Evolutionary conservation across 2,888 invertebrate species (phyloP).

Genomic region (Caenorhabditis doughertyi): DNA sequence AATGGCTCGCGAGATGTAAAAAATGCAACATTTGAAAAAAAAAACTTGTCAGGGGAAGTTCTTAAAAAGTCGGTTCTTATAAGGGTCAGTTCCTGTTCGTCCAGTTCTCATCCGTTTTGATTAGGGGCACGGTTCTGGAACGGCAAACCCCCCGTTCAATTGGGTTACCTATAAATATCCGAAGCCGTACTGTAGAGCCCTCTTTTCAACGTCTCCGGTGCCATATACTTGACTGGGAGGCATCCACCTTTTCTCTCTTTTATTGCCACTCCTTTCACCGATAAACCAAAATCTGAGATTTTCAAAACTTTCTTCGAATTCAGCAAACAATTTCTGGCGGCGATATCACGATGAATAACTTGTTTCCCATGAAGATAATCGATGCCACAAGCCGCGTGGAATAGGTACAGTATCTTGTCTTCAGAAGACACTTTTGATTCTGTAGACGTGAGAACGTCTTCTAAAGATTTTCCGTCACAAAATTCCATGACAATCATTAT

Average conservation of each 20-base stretch:
- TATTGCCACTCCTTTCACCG: conserved; percentile 59
- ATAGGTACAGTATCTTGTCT: conserved; percentile 64
- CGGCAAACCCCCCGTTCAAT: too few relatives aligned
- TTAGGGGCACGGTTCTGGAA: too few relatives aligned
- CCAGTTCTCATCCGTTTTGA: too few relatives aligned
- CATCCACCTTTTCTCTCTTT: conserved; percentile 57
- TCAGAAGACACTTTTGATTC: conserved; percentile 17
- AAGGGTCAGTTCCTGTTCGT: too few relatives aligned
- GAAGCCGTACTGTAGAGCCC: conserved; percentile 54
- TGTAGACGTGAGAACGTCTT: conserved; percentile 32
- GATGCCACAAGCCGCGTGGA: conserved; percentile 67
- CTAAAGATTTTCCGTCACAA: conserved; percentile 59
- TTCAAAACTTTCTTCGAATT: conserved; percentile 53
- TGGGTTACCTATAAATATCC: conserved; percentile 63
- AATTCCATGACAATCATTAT: conserved; percentile 74
- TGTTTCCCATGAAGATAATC: conserved; percentile 65
- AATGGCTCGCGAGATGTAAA: too few relatives aligned
- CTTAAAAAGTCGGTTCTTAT: too few relatives aligned
- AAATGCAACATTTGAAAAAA: neutral
- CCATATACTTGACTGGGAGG: conserved; percentile 60
- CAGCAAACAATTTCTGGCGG: conserved; percentile 61
- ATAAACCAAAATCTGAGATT: conserved; percentile 71
- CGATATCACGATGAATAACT: conserved; percentile 68
- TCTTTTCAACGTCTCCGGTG: conserved; percentile 58
- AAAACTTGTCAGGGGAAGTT: too few relatives aligned